Conservation (phyloP, 2,113 vertebrate genomes). For the Forbesichthys papilliferus region DNA sequence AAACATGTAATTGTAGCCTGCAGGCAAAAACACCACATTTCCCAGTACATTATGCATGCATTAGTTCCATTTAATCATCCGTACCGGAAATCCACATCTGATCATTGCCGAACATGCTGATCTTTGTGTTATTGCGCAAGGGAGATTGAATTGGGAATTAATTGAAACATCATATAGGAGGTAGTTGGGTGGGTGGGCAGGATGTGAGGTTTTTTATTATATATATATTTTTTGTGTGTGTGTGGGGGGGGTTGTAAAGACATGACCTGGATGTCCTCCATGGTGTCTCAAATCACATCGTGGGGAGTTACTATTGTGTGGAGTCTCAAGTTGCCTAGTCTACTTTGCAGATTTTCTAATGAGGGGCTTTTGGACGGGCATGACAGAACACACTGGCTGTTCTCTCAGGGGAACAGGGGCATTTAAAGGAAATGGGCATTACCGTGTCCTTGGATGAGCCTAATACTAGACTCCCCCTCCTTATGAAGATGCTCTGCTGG, state of each 20-base stretch:
- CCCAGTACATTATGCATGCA: neutral
- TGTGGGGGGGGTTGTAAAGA: neutral
- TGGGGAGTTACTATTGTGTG: conserved; percentile 62
- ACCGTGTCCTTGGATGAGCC: conserved; percentile 47
- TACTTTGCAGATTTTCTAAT: conserved; percentile 72
- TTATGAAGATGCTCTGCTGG: conserved; percentile 59
- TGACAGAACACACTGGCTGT: conserved; percentile 61
- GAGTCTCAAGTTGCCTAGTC: conserved; percentile 69
- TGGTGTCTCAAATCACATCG: conserved; percentile 54
- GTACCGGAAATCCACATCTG: neutral
- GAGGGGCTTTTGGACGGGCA: conserved; percentile 73
- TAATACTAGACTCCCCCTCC: conserved; percentile 50
- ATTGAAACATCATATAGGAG: conserved; percentile 16
- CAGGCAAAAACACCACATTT: neutral
- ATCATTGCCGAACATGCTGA: neutral
- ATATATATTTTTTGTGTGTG: no score
- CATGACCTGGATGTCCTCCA: conserved; percentile 61
- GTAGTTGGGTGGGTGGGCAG: conserved; percentile 21
- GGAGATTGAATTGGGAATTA: conserved; percentile 5
- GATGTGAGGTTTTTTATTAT: neutral
- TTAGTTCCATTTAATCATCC: neutral
- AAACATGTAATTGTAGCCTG: neutral
- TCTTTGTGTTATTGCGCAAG: conserved; percentile 1
- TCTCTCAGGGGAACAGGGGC: conserved; percentile 49
- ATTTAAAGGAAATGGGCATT: conserved; percentile 53